Evolutionary conservation across 2,113 vertebrate species (phyloP).

Genomic region (Hydrolagus affinis): DNA sequence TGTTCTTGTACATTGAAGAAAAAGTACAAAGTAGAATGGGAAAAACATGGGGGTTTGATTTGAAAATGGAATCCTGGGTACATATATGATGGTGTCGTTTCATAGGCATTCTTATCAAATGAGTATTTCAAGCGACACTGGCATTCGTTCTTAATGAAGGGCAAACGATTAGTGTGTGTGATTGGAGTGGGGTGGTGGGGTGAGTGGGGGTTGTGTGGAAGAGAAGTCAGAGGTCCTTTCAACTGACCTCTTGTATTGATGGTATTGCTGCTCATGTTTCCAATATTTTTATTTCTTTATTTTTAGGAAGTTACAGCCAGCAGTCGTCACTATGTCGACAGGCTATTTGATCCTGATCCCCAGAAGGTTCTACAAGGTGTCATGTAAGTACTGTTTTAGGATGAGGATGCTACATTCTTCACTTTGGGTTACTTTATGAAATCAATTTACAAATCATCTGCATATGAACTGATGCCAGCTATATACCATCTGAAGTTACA

Average conservation of each 20-base stretch:
- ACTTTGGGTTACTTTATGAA: conserved; percentile 33
- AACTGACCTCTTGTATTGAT: neutral
- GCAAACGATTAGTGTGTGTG: too few relatives aligned
- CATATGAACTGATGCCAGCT: neutral
- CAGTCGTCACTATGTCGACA: conserved; percentile 97
- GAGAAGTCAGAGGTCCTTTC: neutral
- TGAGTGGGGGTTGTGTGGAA: too few relatives aligned
- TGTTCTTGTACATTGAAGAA: neutral
- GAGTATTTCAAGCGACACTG: neutral
- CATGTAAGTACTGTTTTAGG: conserved; percentile 74
- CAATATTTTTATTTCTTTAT: neutral
- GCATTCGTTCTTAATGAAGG: neutral
- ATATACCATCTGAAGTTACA: neutral
- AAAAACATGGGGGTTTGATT: too few relatives aligned
- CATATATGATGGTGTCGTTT: neutral
- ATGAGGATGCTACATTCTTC: conserved; percentile 32
- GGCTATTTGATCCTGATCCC: conserved; percentile 95
- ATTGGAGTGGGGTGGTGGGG: too few relatives aligned
- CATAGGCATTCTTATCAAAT: neutral
- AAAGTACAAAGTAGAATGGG: too few relatives aligned
- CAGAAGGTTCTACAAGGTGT: conserved; percentile 98
- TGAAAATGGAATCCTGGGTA: too few relatives aligned
- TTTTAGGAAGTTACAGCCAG: conserved; percentile 92
- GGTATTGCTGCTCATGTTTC: neutral
- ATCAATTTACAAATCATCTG: neutral